Percentiles rank a stretch among this genome's conserved stretches.
Conservation (phyloP, 2,113 vertebrate species). For the Murina feae region DNA sequence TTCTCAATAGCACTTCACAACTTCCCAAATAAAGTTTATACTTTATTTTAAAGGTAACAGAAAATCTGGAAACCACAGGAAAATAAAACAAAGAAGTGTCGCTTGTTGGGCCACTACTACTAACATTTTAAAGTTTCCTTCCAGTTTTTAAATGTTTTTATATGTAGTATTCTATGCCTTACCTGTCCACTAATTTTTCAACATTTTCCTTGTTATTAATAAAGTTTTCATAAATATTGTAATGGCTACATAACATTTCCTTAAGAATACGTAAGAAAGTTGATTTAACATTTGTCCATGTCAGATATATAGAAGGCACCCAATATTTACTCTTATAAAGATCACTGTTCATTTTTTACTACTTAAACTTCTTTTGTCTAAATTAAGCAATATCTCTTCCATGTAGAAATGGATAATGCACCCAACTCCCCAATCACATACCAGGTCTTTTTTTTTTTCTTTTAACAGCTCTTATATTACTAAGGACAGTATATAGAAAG, state of each 20-base stretch:
- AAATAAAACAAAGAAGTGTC: constrained; percentile 3
- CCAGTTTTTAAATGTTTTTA: neutral
- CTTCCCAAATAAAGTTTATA: constrained; percentile 5
- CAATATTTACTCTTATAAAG: neutral
- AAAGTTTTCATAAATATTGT: constrained; percentile 31
- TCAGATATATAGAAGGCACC: neutral
- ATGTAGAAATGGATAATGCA: neutral
- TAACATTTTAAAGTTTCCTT: constrained; percentile 11
- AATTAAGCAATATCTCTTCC: neutral
- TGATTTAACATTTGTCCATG: neutral
- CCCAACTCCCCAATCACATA: neutral
- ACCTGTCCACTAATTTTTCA: constrained; percentile 35
- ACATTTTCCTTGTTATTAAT: neutral
- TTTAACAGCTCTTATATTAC: neutral
- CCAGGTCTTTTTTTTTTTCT: neutral
- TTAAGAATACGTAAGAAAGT: neutral
- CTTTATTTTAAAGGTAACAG: neutral
- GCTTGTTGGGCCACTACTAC: neutral
- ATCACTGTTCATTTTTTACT: neutral
- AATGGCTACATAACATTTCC: neutral
- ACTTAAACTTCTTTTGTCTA: constrained; percentile 37
- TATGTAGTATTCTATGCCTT: neutral
- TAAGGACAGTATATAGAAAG: neutral
- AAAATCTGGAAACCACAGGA: constrained; percentile 16
- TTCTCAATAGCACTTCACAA: neutral